A percentile compares a stretch with the other conserved stretches of the same genome.
phyloP scores from a whole-genome alignment of 2,797 vertebrate species.

The Chiloscyllium punctatum region DNA sequence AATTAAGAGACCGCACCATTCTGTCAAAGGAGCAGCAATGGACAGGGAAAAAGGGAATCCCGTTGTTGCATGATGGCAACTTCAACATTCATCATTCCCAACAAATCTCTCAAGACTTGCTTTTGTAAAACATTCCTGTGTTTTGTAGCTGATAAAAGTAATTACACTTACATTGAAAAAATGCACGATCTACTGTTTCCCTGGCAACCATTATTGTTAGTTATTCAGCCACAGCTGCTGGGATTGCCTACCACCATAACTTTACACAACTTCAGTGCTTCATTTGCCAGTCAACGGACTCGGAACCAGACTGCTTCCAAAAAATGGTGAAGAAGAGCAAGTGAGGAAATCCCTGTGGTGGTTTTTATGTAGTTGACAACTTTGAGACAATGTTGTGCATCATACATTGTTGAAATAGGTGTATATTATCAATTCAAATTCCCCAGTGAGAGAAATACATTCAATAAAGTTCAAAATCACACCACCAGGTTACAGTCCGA shows the following conservation, averaged over 20 bases:
- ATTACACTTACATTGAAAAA: background rate
- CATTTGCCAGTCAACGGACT: background rate
- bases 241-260: background rate
- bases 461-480: background rate
- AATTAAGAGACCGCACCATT: background rate
- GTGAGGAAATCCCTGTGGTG: background rate
- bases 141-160: slow-evolving; percentile 16
- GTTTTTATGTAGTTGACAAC: background rate
- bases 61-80: background rate
- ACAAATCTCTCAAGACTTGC: background rate
- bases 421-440: background rate
- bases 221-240: background rate
- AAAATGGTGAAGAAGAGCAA: background rate
- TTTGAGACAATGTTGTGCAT: no score
- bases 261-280: background rate
- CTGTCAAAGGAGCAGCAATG: background rate
- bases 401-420: background rate
- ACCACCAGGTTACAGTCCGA: no score
- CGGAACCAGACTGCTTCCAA: background rate
- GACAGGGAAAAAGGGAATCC: background rate
- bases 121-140: background rate
- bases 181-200: background rate
- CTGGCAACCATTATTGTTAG: background rate
- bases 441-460: background rate
- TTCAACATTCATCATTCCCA: background rate